Evolutionary conservation across 2,797 vertebrate genomes (phyloP).

Genomic region (Botia kubotai): DNA sequence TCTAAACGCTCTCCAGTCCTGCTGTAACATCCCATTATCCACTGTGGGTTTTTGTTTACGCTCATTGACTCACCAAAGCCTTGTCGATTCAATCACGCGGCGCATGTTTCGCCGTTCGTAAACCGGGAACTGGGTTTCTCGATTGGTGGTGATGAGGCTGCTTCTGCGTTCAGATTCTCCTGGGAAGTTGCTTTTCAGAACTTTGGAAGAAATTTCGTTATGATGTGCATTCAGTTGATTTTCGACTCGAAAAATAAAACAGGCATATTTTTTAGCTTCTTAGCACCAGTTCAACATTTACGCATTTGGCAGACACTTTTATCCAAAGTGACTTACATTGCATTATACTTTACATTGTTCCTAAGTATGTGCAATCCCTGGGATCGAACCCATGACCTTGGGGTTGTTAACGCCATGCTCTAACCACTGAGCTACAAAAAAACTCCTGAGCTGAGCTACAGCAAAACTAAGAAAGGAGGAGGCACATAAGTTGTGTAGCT

Average conservation of each 20-base stretch:
- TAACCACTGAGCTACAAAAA: too few species aligned
- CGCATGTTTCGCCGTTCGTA: constrained; percentile 32
- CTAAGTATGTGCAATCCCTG: too few species aligned
- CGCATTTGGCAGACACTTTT: too few species aligned
- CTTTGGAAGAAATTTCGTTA: background rate
- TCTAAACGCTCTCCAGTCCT: constrained; percentile 40
- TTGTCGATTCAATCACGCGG: background rate
- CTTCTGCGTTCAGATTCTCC: constrained; percentile 20
- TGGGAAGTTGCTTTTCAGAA: background rate
- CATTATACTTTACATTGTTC: too few species aligned
- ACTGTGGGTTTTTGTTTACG: constrained; percentile 25
- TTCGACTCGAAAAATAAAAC: background rate
- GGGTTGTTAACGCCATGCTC: too few species aligned
- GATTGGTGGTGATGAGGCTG: constrained; percentile 31
- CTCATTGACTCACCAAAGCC: constrained; percentile 11
- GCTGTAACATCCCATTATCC: constrained; percentile 28
- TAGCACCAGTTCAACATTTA: too few species aligned
- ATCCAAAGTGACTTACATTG: too few species aligned
- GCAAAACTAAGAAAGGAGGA: background rate
- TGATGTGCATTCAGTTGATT: background rate
- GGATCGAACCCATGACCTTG: too few species aligned
- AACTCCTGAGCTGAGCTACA: too few species aligned
- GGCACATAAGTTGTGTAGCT: background rate
- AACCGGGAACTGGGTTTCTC: constrained; percentile 43
- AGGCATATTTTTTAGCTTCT: background rate